Percentiles rank a stretch among this genome's conserved stretches.
phyloP scores from a whole-genome alignment of 2,888 invertebrate species.

The Patella depressa region DNA sequence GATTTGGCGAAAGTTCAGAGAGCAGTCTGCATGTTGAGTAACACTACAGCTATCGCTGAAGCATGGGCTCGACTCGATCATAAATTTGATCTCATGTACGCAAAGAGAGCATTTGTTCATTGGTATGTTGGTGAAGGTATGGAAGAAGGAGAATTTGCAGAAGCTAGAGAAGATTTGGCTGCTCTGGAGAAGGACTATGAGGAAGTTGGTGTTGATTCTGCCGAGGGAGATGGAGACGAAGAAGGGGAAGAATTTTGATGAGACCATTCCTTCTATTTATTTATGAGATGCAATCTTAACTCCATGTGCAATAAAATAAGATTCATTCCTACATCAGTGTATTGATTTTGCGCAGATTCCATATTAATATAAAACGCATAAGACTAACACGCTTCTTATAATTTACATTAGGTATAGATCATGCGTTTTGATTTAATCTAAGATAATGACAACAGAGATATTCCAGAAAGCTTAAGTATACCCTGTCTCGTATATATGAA shows the following conservation, averaged over 20 bases:
- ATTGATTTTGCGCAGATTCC: too few species aligned
- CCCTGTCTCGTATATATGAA: too few species aligned
- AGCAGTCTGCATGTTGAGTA: constrained; percentile 4
- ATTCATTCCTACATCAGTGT: too few species aligned
- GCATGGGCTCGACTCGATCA: constrained; percentile 5
- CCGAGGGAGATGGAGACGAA: background rate
- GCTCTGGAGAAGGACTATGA: background rate
- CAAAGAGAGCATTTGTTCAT: background rate
- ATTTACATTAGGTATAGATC: too few species aligned
- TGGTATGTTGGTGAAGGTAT: constrained; percentile 10
- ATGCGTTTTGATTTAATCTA: too few species aligned
- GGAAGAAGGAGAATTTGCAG: constrained; percentile 7
- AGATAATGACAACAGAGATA: too few species aligned
- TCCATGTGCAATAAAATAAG: too few species aligned
- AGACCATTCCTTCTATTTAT: too few species aligned
- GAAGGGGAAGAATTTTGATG: background rate
- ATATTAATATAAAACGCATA: too few species aligned
- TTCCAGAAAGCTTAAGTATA: too few species aligned
- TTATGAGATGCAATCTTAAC: too few species aligned
- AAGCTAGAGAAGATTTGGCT: constrained; percentile 9
- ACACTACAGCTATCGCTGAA: background rate
- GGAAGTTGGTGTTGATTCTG: background rate
- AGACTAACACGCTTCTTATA: too few species aligned
- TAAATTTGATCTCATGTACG: constrained; percentile 3
- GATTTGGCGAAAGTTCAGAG: constrained; percentile 1